Evolutionary conservation across 2,888 invertebrate genomes (phyloP).

Genomic region (Lacanobia oleracea): DNA sequence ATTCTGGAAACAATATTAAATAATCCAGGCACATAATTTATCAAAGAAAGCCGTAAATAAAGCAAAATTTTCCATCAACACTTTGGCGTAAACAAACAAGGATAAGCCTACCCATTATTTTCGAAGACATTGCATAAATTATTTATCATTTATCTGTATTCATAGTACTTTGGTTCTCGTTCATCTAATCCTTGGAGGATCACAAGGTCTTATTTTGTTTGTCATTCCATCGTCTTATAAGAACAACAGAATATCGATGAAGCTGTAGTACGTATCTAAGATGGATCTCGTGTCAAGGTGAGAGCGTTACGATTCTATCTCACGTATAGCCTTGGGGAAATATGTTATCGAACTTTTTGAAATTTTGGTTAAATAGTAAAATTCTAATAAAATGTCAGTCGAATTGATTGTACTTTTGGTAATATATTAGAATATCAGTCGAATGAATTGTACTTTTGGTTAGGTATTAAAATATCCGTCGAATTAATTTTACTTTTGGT

Average conservation of each 20-base stretch:
- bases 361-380: too few species aligned
- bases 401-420: too few species aligned
- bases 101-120: conserved; percentile 39
- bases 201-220: conserved; percentile 44
- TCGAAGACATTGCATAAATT: conserved; percentile 38
- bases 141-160: conserved; percentile 41
- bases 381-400: too few species aligned
- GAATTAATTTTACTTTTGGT: too few species aligned
- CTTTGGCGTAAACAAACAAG: conserved; percentile 10
- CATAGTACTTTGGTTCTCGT: conserved; percentile 21
- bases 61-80: conserved; percentile 8
- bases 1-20: neutral
- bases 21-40: neutral
- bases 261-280: conserved; percentile 12
- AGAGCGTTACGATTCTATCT: conserved; percentile 22
- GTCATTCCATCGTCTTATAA: conserved; percentile 22
- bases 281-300: conserved; percentile 32
- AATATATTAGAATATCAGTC: too few species aligned
- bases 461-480: too few species aligned
- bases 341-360: neutral
- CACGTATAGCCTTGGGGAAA: conserved; percentile 3
- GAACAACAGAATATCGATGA: conserved; percentile 50
- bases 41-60: neutral
- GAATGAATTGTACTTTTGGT: too few species aligned
- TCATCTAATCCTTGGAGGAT: conserved; percentile 28